Conservation (phyloP, 2,797 vertebrate genomes). For the Natrix natrix region DNA sequence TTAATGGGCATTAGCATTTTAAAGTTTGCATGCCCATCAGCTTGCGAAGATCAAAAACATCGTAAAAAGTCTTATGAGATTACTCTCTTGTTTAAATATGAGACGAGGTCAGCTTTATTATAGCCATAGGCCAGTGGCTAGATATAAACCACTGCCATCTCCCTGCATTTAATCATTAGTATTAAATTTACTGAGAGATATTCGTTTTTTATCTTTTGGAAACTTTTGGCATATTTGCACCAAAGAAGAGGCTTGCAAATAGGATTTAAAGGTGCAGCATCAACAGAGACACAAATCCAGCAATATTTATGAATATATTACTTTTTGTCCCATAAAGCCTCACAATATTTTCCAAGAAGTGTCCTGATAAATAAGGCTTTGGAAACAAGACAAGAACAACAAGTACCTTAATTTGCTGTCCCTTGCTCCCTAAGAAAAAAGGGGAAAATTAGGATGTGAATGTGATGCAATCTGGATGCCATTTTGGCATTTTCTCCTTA, state of each 20-base stretch:
- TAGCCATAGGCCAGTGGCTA: neutral
- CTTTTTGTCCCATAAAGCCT: neutral
- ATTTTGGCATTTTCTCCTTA: neutral
- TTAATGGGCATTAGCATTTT: neutral
- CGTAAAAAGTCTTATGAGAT: neutral
- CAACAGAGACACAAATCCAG: neutral
- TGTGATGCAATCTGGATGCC: neutral
- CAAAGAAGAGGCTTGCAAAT: neutral
- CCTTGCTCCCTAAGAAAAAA: neutral
- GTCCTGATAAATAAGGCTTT: neutral
- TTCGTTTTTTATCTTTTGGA: neutral
- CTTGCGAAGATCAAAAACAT: neutral
- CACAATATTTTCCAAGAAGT: neutral
- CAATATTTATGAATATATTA: neutral
- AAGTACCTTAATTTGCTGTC: neutral
- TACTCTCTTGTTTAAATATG: neutral
- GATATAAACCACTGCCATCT: neutral
- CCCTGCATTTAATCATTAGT: neutral
- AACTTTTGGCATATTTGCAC: neutral
- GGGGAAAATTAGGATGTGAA: neutral
- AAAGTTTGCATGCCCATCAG: neutral
- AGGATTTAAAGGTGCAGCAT: neutral
- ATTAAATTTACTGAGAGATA: neutral
- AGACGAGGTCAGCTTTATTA: neutral
- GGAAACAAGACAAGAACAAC: neutral